Evolutionary conservation across 2,888 invertebrate genomes (phyloP), one percentile per base, ranked within the genome.

Genomic region (Hyposoter dolosus): DNA sequence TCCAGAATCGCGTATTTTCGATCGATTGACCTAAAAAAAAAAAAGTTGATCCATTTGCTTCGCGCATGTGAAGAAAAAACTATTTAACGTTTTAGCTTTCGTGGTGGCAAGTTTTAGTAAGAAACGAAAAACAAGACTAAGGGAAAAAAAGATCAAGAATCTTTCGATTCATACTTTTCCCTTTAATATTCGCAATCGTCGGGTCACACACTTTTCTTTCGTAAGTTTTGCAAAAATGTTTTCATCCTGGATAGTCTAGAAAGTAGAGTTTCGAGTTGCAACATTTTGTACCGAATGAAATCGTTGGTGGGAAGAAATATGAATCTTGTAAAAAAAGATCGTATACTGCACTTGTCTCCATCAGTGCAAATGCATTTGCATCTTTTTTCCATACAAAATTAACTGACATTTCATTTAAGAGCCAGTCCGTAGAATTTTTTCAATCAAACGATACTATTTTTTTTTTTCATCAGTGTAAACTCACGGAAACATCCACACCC

Each of bases 401-500:
- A 71, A 19, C 19, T 19, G 4, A 9, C 19, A 74, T 3, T 19
- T 40, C 1, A 53, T 32, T 56, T 10, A 0, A n/a, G 3, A 65
- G 23, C 6, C 0, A 5, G 2, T 35, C 5, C 7, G 1, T 65
- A 35, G 35, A n/a, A 9, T 32, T 10, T 6, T 2, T 65, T 65
- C 32, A 28, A 17, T 74, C 45, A 60, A 74, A 56, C 72, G 56
- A 56, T 74, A n/a, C 12, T 40, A 40, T 45, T 69, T 23, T 56
- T 60, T 43, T 56, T 35, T 60, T 63, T 63, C 19, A 28, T 63
- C 75, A 40, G 63, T 75, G 60, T 69, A 72, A 53, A 80, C 68
- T 47, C 74, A 60, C 79, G 75, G 76, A 35, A 77, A 7, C 35
- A 71, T 65, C 50, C 71, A 74, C 72, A 43, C 40, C 50, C 76